Evolutionary conservation across 2,888 invertebrate species (phyloP).

Genomic region (Dorcus hopei): DNA sequence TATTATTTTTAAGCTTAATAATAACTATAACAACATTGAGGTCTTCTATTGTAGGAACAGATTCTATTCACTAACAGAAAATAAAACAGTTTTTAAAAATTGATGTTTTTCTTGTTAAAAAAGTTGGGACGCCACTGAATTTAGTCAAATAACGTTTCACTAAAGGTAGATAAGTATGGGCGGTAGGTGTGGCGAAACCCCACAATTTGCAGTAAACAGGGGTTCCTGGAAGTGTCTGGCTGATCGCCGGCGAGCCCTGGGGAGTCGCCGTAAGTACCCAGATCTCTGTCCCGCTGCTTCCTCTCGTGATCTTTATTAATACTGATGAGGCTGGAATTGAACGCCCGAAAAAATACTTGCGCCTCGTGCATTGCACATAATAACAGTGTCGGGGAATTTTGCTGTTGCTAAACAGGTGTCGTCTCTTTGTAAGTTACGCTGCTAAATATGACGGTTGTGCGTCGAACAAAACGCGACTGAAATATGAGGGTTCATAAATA

Average conservation of each 20-base stretch:
- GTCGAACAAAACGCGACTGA: too few species aligned
- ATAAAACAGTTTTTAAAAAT: too few species aligned
- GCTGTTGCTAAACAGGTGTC: not conserved
- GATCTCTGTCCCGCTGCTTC: conserved; percentile 5
- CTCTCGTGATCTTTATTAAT: not conserved
- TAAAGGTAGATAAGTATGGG: conserved; percentile 29
- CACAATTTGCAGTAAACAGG: conserved; percentile 36
- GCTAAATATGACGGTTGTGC: too few species aligned
- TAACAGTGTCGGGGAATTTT: not conserved
- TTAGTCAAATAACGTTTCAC: conserved; percentile 25
- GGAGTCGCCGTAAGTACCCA: conserved; percentile 21
- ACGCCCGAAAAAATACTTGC: not conserved
- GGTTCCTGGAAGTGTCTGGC: conserved; percentile 33
- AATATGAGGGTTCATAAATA: too few species aligned
- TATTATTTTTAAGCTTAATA: too few species aligned
- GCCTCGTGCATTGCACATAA: not conserved
- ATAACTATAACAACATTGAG: too few species aligned
- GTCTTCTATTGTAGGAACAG: too few species aligned
- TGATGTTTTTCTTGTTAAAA: conserved; percentile 3
- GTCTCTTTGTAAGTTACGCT: too few species aligned
- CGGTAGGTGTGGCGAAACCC: conserved; percentile 35
- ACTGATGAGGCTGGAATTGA: not conserved
- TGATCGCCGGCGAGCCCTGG: conserved; percentile 24
- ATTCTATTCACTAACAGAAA: too few species aligned
- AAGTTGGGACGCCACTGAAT: conserved; percentile 24